Conservation (phyloP, 2,113 vertebrate species). For the Meles meles region DNA sequence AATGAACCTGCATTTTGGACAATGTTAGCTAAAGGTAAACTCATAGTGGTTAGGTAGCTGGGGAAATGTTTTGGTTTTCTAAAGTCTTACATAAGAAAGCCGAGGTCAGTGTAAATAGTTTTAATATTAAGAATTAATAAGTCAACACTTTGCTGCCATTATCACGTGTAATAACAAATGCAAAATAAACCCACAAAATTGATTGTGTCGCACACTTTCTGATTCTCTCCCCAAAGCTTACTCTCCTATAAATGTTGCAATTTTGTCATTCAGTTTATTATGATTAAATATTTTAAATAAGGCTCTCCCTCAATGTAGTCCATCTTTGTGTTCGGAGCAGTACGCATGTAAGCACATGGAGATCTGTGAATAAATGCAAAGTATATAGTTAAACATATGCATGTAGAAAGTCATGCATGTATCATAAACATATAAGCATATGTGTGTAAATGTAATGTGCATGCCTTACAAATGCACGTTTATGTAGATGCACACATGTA, state of each 20-base stretch:
- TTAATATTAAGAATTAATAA: background rate
- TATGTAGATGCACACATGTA: background rate
- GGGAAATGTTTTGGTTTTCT: slow-evolving; percentile 48
- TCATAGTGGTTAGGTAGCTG: background rate
- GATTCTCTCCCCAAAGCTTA: background rate
- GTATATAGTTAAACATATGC: background rate
- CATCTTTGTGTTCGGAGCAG: background rate
- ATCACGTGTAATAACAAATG: background rate
- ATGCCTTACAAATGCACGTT: background rate
- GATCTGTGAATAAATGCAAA: background rate
- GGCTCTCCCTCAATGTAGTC: background rate
- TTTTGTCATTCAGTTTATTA: background rate
- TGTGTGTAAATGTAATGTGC: background rate
- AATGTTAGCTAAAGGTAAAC: slow-evolving; percentile 67
- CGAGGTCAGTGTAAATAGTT: background rate
- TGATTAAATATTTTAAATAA: slow-evolving; percentile 7
- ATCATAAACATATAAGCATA: background rate
- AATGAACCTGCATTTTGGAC: slow-evolving; percentile 64
- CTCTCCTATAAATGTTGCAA: background rate
- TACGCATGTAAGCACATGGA: background rate
- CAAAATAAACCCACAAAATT: background rate
- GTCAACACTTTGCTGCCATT: background rate
- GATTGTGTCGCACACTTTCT: background rate
- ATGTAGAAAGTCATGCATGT: background rate
- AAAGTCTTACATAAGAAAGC: slow-evolving; percentile 7